Evolutionary conservation across 2,888 invertebrate genomes (phyloP), one percentile per base, ranked within the genome.

Genomic region (Aphrophora alni): DNA sequence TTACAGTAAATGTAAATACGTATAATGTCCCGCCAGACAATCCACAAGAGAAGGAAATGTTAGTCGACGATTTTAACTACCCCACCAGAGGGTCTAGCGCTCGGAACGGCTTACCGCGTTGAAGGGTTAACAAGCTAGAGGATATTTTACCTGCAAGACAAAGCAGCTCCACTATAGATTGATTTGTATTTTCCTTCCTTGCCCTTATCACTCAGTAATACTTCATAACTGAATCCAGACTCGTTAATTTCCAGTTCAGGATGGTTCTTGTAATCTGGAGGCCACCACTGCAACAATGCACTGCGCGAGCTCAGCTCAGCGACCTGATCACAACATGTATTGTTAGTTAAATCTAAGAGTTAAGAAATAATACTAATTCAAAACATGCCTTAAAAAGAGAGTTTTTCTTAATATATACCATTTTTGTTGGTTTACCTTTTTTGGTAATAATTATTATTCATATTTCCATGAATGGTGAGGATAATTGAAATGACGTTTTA

Each of bases 121-220:
- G n/a, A n/a, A n/a, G n/a, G n/a, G n/a, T n/a, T n/a, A n/a, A n/a
- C n/a, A n/a, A n/a, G n/a, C n/a, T n/a, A n/a, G n/a, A n/a, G n/a
- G n/a, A n/a, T n/a, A 33, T 33, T 3, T 33, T 81, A 88, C 86
- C 94, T 92, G 89, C 95, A 94, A 71, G 94, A 93, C 80, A 93
- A 90, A 38, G 94, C 93, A 84, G 92, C 90, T 73, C 96, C 95
- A 85, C 93, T 94, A 88, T 95, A 96, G 84, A 96, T 94, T 83
- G 94, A 93, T 89, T 95, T 95, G 89, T 95, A 96, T 87, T 95
- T 93, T 87, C 94, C 95, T 85, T 95, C 95, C 86, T 95, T 92
- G 81, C 92, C 92, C 85, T 92, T 92, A 87, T 94, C 96, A 85
- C 94, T 94, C 83, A 97, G 91, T 83, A 95, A 90, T 82, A 97